phyloP scores from a whole-genome alignment of 2,797 vertebrate species.

The Hypotaenidia philippensis region DNA sequence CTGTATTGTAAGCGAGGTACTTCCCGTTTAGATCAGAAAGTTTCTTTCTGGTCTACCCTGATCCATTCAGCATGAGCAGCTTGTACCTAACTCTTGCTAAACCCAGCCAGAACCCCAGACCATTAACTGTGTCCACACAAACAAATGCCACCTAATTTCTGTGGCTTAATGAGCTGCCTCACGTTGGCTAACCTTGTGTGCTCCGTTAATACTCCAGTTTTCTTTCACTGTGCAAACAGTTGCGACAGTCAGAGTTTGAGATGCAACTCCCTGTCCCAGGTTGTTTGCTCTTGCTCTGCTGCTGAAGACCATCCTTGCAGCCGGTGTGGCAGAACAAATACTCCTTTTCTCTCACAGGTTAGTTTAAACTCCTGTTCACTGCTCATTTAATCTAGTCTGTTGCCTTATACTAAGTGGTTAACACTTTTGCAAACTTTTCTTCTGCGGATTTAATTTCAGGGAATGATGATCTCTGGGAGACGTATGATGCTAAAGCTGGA shows the following conservation, averaged over 20 bases:
- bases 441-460: neutral
- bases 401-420: neutral
- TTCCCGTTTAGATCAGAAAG: neutral
- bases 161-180: neutral
- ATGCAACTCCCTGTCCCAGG: neutral
- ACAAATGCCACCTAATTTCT: neutral
- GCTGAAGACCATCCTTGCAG: neutral
- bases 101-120: neutral
- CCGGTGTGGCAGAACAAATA: neutral
- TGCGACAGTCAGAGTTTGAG: neutral
- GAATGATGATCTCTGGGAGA: neutral
- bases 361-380: neutral
- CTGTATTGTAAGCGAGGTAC: neutral
- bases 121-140: neutral
- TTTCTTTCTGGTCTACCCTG: neutral
- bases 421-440: neutral
- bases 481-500: neutral
- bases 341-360: neutral
- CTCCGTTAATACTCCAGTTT: neutral
- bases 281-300: neutral
- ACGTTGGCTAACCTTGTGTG: neutral
- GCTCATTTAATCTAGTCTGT: neutral
- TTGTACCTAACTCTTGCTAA: neutral
- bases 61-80: neutral
- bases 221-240: neutral